These are phyloP conservation scores for Leptinotarsa undecemlineata DNA, from an alignment of 1,140 invertebrate species.

Conservation along the genomic window DNA sequence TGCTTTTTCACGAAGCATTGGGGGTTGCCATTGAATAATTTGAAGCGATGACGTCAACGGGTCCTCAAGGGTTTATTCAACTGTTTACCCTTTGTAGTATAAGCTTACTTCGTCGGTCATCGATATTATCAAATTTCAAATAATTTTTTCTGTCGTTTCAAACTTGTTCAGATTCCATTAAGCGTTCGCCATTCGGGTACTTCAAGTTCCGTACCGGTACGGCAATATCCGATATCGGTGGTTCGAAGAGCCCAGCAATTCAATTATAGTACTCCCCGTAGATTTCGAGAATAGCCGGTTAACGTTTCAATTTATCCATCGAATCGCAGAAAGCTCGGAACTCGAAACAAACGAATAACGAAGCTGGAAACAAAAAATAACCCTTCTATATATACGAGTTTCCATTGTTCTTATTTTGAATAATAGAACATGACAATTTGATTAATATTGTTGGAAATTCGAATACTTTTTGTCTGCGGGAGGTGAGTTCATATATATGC, in stretches of 20 bases:
- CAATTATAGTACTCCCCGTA: not conserved
- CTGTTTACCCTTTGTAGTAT: too few relatives aligned
- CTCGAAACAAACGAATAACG: constrained; percentile 1
- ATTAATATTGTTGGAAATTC: constrained; percentile 40
- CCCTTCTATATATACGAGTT: constrained; percentile 15
- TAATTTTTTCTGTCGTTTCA: too few relatives aligned
- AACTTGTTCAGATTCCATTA: too few relatives aligned
- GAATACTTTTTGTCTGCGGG: constrained; percentile 31
- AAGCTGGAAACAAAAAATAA: constrained; percentile 21
- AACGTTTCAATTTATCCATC: not conserved
- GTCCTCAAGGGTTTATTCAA: too few relatives aligned
- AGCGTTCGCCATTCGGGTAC: too few relatives aligned
- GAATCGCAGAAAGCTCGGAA: constrained; percentile 7
- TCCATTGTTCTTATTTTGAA: constrained; percentile 41
- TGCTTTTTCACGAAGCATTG: too few relatives aligned
- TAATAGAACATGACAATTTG: constrained; percentile 40
- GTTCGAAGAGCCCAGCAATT: not conserved
- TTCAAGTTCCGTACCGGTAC: not conserved
- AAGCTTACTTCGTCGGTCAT: too few relatives aligned
- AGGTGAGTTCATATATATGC: constrained; percentile 24
- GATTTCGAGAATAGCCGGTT: not conserved
- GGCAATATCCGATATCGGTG: not conserved
- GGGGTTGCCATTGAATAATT: too few relatives aligned
- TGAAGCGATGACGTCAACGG: too few relatives aligned
- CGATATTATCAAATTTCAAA: too few relatives aligned